Base-by-base conservation (phyloP, 2,888 invertebrate species). In the Aphodius granarius region DNA sequence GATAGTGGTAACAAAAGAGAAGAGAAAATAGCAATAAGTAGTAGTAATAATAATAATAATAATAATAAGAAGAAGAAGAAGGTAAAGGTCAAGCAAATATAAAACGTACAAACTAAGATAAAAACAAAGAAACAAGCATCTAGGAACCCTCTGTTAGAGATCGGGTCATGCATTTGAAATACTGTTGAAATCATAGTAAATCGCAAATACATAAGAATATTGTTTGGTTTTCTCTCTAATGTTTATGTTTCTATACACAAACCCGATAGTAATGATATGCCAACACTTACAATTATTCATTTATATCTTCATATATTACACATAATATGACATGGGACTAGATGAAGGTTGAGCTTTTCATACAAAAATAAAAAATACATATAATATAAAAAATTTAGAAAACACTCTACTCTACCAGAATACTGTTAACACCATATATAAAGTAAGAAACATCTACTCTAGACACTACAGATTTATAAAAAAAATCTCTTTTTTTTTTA, bases 301-400 rank as follows among this genome's bases (percentile, higher is more conserved):
- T 20, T 70, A 72, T 75, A 72, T 77, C 72, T 72, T 65, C 70
- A 77, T 74, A 72, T 75, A 73, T 75, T 72, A 75, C 73, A 64
- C 66, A 72, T 74, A 74, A 74, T 76, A 73, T 73, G 72, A 73
- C 76, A 75, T 77, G 86, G 86, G 87, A 87, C 87, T 87, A 87
- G 87, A 87, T 86, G 86, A 86, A 22, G 86, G 86, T 87, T 87
- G 86, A 87, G 86, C 87, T 86, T 80, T 84, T 85, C 84, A 86
- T 86, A 87, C 86, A 87, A 87, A 87, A 86, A 87, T 86, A 87
- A 87, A 87, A 87, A 86, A 87, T 86, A 86, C 86, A 86, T 85
- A 86, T 83, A 84, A 85, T 86, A 86, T 86, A 86, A 86, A 86
- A 86, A 86, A 84, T 86, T 86, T 85, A 84, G 84, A 85, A 86